Percentiles rank a stretch among this genome's conserved stretches.
Evolutionary conservation across 2,113 vertebrate genomes (phyloP).

Genomic region (Willisornis vidua): DNA sequence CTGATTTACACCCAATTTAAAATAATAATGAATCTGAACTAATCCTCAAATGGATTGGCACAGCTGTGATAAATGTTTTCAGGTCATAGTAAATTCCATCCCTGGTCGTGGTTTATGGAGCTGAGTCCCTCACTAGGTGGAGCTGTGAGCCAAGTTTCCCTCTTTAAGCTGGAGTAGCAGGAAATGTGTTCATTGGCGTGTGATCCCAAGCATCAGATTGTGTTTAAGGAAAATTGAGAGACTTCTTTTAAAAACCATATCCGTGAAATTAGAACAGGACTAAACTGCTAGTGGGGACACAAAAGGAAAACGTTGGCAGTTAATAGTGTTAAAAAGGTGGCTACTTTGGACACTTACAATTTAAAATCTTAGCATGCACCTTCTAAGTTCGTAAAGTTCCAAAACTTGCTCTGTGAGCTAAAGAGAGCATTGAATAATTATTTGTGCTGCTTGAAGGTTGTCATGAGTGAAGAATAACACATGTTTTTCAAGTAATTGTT

Average conservation of each 20-base stretch:
- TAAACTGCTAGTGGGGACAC: neutral
- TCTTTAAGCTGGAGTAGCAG: neutral
- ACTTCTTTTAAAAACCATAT: neutral
- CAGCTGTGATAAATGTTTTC: neutral
- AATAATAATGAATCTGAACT: neutral
- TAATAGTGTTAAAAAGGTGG: neutral
- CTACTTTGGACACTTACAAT: neutral
- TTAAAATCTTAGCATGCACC: neutral
- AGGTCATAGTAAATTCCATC: accelerated
- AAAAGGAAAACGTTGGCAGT: neutral
- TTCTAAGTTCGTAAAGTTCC: neutral
- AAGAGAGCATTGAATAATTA: neutral
- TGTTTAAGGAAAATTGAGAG: neutral
- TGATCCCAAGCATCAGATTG: neutral
- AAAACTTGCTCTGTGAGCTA: neutral
- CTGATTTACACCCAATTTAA: neutral
- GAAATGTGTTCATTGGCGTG: neutral
- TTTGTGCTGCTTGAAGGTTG: neutral
- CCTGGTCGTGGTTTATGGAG: neutral
- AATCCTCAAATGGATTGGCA: accelerated
- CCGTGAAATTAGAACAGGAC: neutral
- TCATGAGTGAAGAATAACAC: neutral
- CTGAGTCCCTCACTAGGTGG: constrained; percentile 52
- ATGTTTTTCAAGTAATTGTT: neutral
- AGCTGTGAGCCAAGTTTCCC: constrained; percentile 22